Conservation (phyloP, 2,888 invertebrate genomes). For the Mamestra brassicae region DNA sequence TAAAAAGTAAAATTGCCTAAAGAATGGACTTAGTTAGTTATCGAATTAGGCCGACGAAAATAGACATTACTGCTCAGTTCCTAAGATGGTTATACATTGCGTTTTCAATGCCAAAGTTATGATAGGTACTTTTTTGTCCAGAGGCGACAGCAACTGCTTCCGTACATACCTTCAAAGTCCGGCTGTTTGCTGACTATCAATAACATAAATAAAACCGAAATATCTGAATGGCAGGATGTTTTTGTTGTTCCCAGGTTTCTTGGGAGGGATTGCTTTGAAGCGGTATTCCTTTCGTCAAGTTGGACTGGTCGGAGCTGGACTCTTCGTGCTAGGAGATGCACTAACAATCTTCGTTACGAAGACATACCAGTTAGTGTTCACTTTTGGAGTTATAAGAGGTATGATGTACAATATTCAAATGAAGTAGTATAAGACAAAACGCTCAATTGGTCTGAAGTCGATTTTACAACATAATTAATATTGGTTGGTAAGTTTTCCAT, state of each 20-base stretch:
- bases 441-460: neutral
- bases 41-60: too few relatives aligned
- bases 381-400: slow-evolving; percentile 93
- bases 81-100: too few relatives aligned
- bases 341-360: slow-evolving; percentile 92
- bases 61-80: too few relatives aligned
- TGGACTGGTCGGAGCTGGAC: slow-evolving; percentile 92
- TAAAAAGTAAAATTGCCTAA: too few relatives aligned
- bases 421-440: too few relatives aligned
- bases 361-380: slow-evolving; percentile 92
- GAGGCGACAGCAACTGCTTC: neutral
- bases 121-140: neutral
- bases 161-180: neutral
- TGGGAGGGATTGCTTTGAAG: slow-evolving; percentile 92
- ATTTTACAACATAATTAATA: neutral
- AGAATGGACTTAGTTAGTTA: too few relatives aligned
- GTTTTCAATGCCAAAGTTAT: too few relatives aligned
- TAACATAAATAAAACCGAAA: neutral
- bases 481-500: neutral
- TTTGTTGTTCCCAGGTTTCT: slow-evolving; percentile 89
- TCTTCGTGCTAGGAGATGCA: slow-evolving; percentile 92
- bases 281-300: slow-evolving; percentile 92
- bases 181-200: neutral
- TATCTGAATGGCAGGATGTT: neutral
- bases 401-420: slow-evolving; percentile 3